Percentiles rank a stretch among this genome's conserved stretches.
These are phyloP conservation scores for Ifrita kowaldi DNA, from an alignment of 2,113 vertebrate species.

Conservation along the genomic window DNA sequence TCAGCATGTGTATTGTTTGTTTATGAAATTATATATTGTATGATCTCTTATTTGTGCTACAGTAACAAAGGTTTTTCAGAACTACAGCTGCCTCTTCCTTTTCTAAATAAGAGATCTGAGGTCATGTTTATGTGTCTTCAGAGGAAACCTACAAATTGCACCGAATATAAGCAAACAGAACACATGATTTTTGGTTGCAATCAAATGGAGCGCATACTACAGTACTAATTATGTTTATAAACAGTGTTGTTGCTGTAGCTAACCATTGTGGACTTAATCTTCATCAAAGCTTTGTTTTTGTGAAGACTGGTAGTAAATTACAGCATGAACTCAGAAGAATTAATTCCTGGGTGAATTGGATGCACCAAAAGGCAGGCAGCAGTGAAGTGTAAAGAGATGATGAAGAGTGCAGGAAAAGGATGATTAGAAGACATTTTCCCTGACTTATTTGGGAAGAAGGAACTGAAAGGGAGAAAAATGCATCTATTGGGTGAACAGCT, in stretches of 20 bases:
- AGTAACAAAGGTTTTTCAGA: neutral
- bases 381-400: neutral
- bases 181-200: neutral
- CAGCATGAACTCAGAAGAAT: neutral
- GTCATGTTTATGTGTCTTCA: neutral
- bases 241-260: neutral
- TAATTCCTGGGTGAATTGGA: neutral
- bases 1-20: neutral
- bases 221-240: neutral
- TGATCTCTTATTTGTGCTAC: neutral
- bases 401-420: neutral
- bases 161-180: neutral
- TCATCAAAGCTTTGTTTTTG: neutral
- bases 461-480: neutral
- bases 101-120: neutral
- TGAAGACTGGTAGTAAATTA: neutral
- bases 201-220: neutral
- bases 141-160: neutral
- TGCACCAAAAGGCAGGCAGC: neutral
- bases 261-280: neutral
- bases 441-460: neutral
- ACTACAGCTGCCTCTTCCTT: neutral
- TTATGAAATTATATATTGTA: neutral
- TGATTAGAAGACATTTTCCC: neutral
- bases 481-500: neutral